phyloP scores from a whole-genome alignment of 53 echinoderm and acorn worm genomes.

The Crossaster papposus region DNA sequence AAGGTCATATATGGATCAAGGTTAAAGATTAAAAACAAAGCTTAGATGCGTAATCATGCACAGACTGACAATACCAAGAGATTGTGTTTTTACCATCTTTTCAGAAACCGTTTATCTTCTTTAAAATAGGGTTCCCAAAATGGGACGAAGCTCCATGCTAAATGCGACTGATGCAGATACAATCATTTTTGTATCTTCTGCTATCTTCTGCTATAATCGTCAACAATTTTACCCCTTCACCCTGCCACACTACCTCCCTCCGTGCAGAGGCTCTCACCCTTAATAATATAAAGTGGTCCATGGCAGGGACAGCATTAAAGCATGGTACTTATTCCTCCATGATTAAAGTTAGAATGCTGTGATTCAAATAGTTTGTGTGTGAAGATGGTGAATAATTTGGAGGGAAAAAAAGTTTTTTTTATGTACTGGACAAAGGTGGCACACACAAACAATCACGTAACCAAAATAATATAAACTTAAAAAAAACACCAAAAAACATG shows the following conservation, averaged over 20 bases:
- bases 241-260: no score
- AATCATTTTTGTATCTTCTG: no score
- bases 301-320: neutral
- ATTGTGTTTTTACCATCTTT: neutral
- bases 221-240: no score
- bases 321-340: no score
- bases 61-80: neutral
- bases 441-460: conserved; percentile 54
- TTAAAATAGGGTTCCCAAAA: neutral
- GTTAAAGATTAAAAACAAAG: no score
- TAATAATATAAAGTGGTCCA: neutral
- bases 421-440: conserved; percentile 24
- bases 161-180: conserved; percentile 38
- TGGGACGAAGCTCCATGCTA: conserved; percentile 36
- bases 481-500: conserved; percentile 4
- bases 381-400: neutral
- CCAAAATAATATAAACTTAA: conserved; percentile 5
- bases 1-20: no score
- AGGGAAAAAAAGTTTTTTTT: conserved; percentile 24
- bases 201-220: no score
- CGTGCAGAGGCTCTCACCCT: no score
- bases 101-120: neutral
- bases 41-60: no score
- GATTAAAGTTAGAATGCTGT: neutral
- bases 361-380: neutral